A percentile compares a stretch with the other conserved stretches of the same genome.
Evolutionary conservation across 2,888 invertebrate species (phyloP).

Genomic region (Uropetala carovei): DNA sequence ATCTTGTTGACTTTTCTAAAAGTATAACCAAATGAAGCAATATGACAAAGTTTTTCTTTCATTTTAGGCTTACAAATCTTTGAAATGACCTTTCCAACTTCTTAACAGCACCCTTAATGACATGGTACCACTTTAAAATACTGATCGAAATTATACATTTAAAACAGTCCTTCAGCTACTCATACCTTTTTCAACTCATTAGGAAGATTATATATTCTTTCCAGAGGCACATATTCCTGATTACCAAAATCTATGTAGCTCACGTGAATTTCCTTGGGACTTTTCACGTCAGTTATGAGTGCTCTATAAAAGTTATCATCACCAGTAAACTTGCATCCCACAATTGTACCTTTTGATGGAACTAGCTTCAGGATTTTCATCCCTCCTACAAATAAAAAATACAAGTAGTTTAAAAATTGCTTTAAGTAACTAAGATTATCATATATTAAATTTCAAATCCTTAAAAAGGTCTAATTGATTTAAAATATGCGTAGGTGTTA

Average conservation of each 20-base stretch:
- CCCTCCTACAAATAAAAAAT: background rate
- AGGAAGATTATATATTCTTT: conserved; percentile 70
- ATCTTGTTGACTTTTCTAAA: too few species aligned
- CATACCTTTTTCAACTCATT: conserved; percentile 71
- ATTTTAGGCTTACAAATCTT: too few species aligned
- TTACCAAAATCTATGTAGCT: conserved; percentile 74
- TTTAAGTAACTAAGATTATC: too few species aligned
- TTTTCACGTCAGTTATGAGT: conserved; percentile 69
- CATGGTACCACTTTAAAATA: too few species aligned
- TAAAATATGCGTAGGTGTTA: too few species aligned
- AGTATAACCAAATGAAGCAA: too few species aligned
- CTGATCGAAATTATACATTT: too few species aligned
- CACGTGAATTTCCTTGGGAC: conserved; percentile 68
- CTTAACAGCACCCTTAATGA: background rate
- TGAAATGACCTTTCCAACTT: background rate
- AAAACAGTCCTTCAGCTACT: background rate
- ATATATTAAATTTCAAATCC: too few species aligned
- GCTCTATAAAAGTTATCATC: conserved; percentile 73
- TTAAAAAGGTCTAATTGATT: background rate
- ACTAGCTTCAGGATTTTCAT: conserved; percentile 67
- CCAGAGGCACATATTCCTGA: conserved; percentile 69
- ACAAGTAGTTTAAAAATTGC: too few species aligned
- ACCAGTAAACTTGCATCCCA: conserved; percentile 71
- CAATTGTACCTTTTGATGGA: conserved; percentile 71
- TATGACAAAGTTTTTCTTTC: too few species aligned